Conservation (phyloP, 2,113 vertebrate genomes). For the Notarius lentiginosus region DNA sequence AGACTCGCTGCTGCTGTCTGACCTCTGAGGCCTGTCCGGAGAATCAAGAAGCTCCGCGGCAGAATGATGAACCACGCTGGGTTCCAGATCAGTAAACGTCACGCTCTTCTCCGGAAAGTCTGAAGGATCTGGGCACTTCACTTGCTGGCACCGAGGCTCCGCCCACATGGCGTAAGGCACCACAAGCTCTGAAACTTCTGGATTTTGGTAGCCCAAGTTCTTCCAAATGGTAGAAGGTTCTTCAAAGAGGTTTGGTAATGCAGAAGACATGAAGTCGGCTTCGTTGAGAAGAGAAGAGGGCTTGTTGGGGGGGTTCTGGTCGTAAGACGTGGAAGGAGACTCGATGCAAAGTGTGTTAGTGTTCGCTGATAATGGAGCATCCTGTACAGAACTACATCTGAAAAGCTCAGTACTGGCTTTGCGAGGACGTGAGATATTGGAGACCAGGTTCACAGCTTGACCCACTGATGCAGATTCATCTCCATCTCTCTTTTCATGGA, state of each 20-base stretch:
- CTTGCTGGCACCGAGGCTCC: slow-evolving; percentile 71
- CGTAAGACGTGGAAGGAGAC: background rate
- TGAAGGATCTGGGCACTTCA: slow-evolving; percentile 64
- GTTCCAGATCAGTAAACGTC: slow-evolving; percentile 74
- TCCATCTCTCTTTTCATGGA: background rate
- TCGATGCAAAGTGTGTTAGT: slow-evolving; percentile 29
- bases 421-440: background rate
- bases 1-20: slow-evolving; percentile 61
- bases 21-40: slow-evolving; percentile 38
- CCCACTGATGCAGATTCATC: background rate
- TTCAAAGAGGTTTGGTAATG: slow-evolving; percentile 42
- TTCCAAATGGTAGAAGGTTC: slow-evolving; percentile 71
- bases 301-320: background rate
- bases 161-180: slow-evolving; percentile 66
- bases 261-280: slow-evolving; percentile 30
- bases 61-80: slow-evolving; percentile 60
- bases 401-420: background rate
- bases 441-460: background rate
- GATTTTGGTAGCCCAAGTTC: slow-evolving; percentile 67
- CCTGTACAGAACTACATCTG: background rate
- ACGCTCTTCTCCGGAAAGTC: slow-evolving; percentile 61
- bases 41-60: slow-evolving; percentile 45
- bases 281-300: slow-evolving; percentile 16
- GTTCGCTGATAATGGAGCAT: slow-evolving; percentile 6
- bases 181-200: slow-evolving; percentile 34